These are phyloP conservation scores for Pampus argenteus DNA, from an alignment of 2,797 vertebrate genomes.

Conservation along the genomic window DNA sequence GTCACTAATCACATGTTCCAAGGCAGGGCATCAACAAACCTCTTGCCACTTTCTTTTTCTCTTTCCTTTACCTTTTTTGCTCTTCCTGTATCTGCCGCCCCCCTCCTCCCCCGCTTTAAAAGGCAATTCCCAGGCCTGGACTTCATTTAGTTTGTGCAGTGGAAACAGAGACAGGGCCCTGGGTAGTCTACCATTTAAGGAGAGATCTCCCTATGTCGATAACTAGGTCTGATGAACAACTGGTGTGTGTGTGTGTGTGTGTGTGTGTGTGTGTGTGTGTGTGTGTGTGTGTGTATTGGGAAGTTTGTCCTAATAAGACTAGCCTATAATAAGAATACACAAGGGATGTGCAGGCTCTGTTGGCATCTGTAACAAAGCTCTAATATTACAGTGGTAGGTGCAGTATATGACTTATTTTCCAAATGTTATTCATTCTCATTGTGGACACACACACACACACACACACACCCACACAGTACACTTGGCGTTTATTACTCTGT, in stretches of 20 bases:
- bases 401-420: not conserved
- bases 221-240: constrained; percentile 70
- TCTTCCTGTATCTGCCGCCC: constrained; percentile 36
- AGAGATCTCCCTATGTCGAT: constrained; percentile 78
- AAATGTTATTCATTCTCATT: not conserved
- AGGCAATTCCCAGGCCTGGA: constrained; percentile 70
- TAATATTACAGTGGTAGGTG: constrained; percentile 43
- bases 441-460: not conserved
- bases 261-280: constrained; percentile 34
- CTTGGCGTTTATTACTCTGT: too few species aligned
- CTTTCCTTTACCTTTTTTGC: constrained; percentile 37
- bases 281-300: constrained; percentile 25
- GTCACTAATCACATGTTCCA: constrained; percentile 5
- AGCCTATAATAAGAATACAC: constrained; percentile 64
- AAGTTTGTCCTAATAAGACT: constrained; percentile 45
- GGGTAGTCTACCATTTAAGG: constrained; percentile 84
- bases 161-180: constrained; percentile 71
- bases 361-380: constrained; percentile 55
- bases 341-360: constrained; percentile 49
- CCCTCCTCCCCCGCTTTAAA: constrained; percentile 64
- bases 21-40: not conserved
- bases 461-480: not conserved
- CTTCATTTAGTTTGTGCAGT: constrained; percentile 68
- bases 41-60: constrained; percentile 4
- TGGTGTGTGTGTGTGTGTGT: constrained; percentile 36